Base-by-base conservation (phyloP, 1,140 invertebrate species). In the Caenorhabditis briggsae region DNA sequence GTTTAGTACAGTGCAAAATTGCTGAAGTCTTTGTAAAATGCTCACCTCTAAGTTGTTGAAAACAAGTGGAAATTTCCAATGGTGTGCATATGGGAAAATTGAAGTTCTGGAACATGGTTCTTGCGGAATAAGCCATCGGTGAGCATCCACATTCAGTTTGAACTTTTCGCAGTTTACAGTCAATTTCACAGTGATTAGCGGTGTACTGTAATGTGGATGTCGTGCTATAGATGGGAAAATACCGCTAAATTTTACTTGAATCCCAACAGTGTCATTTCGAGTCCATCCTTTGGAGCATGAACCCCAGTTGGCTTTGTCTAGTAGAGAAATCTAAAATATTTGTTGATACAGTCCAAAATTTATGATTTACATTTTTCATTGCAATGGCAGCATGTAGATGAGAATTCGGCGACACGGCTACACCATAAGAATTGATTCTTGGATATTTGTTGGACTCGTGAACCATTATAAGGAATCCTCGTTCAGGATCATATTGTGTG, bases 261-360 rank as follows among this genome's bases (percentile, higher is more conserved):
- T 53, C 0, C 82, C 25, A 16, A n/a, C 64, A 20, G 58, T 65
- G 1, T 61, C 83, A 65, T 83, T 84, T n/a, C 12, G 16, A 20
- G 23, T 41, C 86, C 86, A 87, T 20, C 65, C 58, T 25, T 56
- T 55, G 2, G 86, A 82, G 20, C 86, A 87, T 2, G 82, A 74
- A 23, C 86, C 86, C 86, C 86, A 87, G 48, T 87, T 82, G 16
- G 64, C 55, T 46, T 83, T 46, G 23, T 83, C 55, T 33, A 87
- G 55, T 5, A 84, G 83, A 56, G 84, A 85, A 41, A 85, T 78
- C 84, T 85, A 25, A 41, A 85, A 70, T 18, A 46, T 25, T 46
- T 12, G 33, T 33, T 58, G 1, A n/a, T 58, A 8, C 8, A 5
- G 56, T 7, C 9, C 14, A 8, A 8, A 64, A 7, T 41, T 5